These are phyloP conservation scores for Strongylocentrotus purpuratus DNA, from an alignment of 35 echinoderm and acorn worm species.

Conservation along the genomic window DNA sequence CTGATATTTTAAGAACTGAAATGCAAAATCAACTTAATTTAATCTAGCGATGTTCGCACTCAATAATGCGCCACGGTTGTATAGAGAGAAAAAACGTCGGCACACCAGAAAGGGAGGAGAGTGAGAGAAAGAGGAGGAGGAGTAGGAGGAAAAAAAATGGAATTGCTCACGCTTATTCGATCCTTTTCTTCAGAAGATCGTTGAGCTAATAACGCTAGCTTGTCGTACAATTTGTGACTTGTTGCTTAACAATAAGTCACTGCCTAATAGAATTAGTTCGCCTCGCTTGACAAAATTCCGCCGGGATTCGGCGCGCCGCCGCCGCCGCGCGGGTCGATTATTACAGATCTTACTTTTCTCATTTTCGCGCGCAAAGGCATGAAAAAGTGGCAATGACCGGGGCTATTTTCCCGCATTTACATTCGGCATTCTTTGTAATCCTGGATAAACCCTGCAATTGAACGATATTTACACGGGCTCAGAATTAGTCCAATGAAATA, in stretches of 20 bases:
- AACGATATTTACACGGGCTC: neutral
- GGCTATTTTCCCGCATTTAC: neutral
- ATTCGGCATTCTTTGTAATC: neutral
- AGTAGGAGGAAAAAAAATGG: neutral
- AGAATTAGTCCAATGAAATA: neutral
- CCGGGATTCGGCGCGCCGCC: slow-evolving; percentile 12
- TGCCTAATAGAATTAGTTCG: slow-evolving; percentile 18
- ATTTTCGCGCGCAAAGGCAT: neutral
- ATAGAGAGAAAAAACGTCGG: neutral
- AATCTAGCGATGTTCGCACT: slow-evolving; percentile 21
- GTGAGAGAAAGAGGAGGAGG: neutral
- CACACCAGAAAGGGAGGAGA: neutral
- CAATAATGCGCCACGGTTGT: neutral
- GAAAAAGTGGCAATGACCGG: slow-evolving; percentile 8
- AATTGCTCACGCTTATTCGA: slow-evolving; percentile 12
- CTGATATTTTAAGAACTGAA: slow-evolving; percentile 27
- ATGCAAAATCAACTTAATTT: slow-evolving; percentile 37
- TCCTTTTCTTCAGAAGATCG: neutral
- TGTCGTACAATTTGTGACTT: slow-evolving; percentile 40
- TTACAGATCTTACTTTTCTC: neutral
- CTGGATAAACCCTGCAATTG: neutral
- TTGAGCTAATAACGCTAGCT: neutral
- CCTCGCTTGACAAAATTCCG: slow-evolving; percentile 20
- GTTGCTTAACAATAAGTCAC: slow-evolving; percentile 41
- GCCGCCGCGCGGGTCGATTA: neutral